These are phyloP conservation scores for Nycticryphes semicollaris DNA, from an alignment of 2,113 vertebrate genomes.

Conservation along the genomic window DNA sequence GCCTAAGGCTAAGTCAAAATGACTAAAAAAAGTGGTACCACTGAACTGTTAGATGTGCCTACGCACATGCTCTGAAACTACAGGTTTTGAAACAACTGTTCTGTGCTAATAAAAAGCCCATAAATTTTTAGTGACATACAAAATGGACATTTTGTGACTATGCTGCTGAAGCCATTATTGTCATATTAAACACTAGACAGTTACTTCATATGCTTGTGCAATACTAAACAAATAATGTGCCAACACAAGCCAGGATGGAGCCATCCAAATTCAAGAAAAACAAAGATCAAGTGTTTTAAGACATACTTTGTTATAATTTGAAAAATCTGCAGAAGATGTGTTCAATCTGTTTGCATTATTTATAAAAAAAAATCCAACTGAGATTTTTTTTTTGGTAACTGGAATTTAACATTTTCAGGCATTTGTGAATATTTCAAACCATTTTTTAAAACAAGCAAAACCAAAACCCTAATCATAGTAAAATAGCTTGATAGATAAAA, in stretches of 20 bases:
- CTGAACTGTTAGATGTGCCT: neutral
- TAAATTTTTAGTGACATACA: neutral
- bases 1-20: neutral
- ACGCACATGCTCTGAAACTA: neutral
- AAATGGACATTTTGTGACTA: neutral
- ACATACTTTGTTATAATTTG: neutral
- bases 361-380: neutral
- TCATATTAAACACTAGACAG: neutral
- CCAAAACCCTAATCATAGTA: neutral
- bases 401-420: neutral
- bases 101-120: neutral
- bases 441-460: neutral
- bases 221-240: neutral
- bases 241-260: neutral
- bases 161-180: neutral
- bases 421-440: neutral
- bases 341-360: neutral
- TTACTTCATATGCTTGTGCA: neutral
- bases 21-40: neutral
- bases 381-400: neutral
- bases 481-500: neutral
- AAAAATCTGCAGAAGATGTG: neutral
- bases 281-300: neutral
- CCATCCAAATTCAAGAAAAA: neutral
- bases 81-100: neutral